Evolutionary conservation across 2,888 invertebrate species (phyloP), one percentile per base, ranked within the genome.

Genomic region (Danaus chrysippus): DNA sequence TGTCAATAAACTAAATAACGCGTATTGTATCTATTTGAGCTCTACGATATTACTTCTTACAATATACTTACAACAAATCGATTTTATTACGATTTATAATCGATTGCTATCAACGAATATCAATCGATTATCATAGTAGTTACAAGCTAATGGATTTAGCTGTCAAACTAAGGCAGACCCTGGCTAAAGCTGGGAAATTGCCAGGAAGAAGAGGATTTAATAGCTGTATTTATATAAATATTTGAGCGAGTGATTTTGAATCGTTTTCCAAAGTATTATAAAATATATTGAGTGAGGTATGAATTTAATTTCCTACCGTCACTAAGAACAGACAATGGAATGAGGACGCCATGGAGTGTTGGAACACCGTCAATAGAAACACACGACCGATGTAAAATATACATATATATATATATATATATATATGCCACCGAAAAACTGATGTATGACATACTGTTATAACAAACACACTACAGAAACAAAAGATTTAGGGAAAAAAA

Each of bases 261-360:
- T 11, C 17, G 49, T 10, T 10, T 3, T 49, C 15, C 15, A 49
- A 49, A 17, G 8, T 49, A 3, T 17, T 10, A 9, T 49, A 49
- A 49, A 17, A 49, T 49, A 49, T 49, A 49, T 49, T 49, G 5
- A 49, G 17, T n/a, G 49, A 34, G 15, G 49, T 17, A 49, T 49
- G 49, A 49, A 17, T 49, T 49, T 49, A 49, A 49, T 49, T 49
- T 49, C 49, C 49, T 49, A 49, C 49, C 49, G 49, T 49, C 49
- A 49, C 49, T 49, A 49, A 46, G 17, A 17, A n/a, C 15, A 11
- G 17, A 49, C 49, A 49, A 49, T 49, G 49, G n/a, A 49, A 49
- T 17, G 15, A n/a, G 49, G 49, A 15, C 49, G 49, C n/a, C 13
- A 13, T n/a, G 17, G 49, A 17, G 17, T 49, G 17, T 17, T 17